Evolutionary conservation across 30 jellyfish, hydroid and myxozoan genomes (phyloP).

Genomic region (Euphysa ruthae): DNA sequence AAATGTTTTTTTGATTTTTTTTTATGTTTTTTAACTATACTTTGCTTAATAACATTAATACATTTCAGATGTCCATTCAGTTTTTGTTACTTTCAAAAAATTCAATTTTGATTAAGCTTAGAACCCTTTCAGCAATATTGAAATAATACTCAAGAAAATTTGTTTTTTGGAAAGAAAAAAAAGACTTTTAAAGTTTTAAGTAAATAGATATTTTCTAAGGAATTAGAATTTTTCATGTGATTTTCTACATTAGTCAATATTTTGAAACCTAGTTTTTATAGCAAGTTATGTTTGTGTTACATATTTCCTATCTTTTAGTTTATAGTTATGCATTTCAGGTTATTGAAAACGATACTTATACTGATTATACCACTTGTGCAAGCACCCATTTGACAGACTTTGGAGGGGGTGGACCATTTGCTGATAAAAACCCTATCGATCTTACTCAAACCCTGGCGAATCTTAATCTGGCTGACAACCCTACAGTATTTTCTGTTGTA

Average conservation of each 20-base stretch:
- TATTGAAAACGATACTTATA: slow-evolving; percentile 28
- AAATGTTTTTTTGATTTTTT: too few species aligned
- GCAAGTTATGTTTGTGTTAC: neutral
- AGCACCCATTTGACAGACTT: slow-evolving; percentile 75
- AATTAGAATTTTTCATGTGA: too few species aligned
- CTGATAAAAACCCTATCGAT: slow-evolving; percentile 69
- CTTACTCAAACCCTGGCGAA: slow-evolving; percentile 73
- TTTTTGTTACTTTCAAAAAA: too few species aligned
- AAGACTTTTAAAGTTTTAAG: too few species aligned
- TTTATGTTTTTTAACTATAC: too few species aligned
- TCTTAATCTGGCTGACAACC: slow-evolving; percentile 70
- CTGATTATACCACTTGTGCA: slow-evolving; percentile 49
- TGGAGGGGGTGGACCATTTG: slow-evolving; percentile 91
- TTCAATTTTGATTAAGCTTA: too few species aligned
- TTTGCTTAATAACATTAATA: too few species aligned
- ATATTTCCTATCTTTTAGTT: neutral
- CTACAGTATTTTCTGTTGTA: slow-evolving; percentile 72
- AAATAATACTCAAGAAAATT: neutral
- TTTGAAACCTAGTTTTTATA: neutral
- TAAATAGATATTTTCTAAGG: too few species aligned
- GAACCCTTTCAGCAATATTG: too few species aligned
- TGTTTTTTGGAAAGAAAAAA: too few species aligned
- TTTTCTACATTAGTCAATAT: too few species aligned
- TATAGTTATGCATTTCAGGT: neutral
- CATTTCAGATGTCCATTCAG: too few species aligned